These are phyloP conservation scores for Pangasianodon hypophthalmus DNA, from an alignment of 2,113 vertebrate genomes.

Conservation along the genomic window DNA sequence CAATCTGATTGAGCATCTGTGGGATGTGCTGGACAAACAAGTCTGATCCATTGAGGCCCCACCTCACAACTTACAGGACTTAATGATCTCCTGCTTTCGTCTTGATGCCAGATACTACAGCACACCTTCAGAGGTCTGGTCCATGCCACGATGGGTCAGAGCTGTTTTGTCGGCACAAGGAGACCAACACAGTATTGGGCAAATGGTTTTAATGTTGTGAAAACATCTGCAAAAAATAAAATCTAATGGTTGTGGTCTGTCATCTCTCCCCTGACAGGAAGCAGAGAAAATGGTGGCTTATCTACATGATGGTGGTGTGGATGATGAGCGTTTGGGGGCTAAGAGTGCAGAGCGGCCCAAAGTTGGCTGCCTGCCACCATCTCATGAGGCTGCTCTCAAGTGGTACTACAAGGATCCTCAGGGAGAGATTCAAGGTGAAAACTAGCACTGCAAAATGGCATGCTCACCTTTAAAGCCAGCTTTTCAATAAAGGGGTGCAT, in stretches of 20 bases:
- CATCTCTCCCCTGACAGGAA: slow-evolving; percentile 76
- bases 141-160: too few relatives aligned
- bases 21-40: too few relatives aligned
- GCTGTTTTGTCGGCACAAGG: too few relatives aligned
- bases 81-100: too few relatives aligned
- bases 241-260: not conserved
- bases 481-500: not conserved
- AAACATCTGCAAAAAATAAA: too few relatives aligned
- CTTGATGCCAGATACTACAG: too few relatives aligned
- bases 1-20: too few relatives aligned
- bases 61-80: too few relatives aligned
- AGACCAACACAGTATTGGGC: too few relatives aligned
- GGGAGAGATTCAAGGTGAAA: slow-evolving; percentile 95
- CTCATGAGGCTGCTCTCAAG: slow-evolving; percentile 94
- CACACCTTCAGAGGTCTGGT: too few relatives aligned
- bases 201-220: too few relatives aligned
- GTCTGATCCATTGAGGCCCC: too few relatives aligned
- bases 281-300: slow-evolving; percentile 99
- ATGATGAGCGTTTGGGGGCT: slow-evolving; percentile 86
- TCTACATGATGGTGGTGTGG: slow-evolving; percentile 88
- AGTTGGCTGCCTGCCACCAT: slow-evolving; percentile 79
- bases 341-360: slow-evolving; percentile 88
- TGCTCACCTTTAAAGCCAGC: not conserved
- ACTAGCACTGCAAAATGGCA: not conserved
- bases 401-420: slow-evolving; percentile 99